Percentiles rank a stretch among this genome's conserved stretches.
Evolutionary conservation across 2,888 invertebrate species (phyloP).

Genomic region (Clivina fossor): DNA sequence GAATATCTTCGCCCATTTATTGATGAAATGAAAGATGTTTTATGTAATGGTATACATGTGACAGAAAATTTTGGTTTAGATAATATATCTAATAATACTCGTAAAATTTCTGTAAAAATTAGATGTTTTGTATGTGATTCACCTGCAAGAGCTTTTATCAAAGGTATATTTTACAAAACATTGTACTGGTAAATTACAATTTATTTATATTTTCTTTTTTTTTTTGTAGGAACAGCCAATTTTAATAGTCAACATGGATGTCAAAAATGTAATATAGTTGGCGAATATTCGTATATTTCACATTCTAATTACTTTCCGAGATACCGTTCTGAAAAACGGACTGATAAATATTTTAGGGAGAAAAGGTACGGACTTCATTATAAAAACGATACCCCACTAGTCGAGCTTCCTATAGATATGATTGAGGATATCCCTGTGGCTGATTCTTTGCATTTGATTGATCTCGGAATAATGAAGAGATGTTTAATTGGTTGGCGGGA

Average conservation of each 20-base stretch:
- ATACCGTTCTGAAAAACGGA: slow-evolving; percentile 34
- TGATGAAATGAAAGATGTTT: slow-evolving; percentile 34
- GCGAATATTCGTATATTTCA: slow-evolving; percentile 38
- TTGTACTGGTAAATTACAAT: slow-evolving; percentile 4
- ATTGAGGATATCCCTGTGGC: slow-evolving; percentile 40
- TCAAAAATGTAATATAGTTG: slow-evolving; percentile 37
- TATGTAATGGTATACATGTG: slow-evolving; percentile 29
- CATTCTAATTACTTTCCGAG: slow-evolving; percentile 37
- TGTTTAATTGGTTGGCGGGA: slow-evolving; percentile 38
- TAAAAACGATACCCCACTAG: slow-evolving; percentile 36
- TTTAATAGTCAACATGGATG: slow-evolving; percentile 39
- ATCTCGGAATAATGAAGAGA: slow-evolving; percentile 36
- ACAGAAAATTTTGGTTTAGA: slow-evolving; percentile 2
- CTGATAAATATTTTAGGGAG: slow-evolving; percentile 37
- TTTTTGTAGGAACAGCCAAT: slow-evolving; percentile 36
- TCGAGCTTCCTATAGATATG: slow-evolving; percentile 40
- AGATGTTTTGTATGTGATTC: slow-evolving; percentile 38
- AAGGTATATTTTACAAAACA: slow-evolving; percentile 35
- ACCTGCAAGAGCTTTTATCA: slow-evolving; percentile 39
- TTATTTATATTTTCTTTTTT: slow-evolving; percentile 16
- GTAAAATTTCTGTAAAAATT: slow-evolving; percentile 30
- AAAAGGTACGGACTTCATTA: slow-evolving; percentile 37
- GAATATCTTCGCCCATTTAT: slow-evolving; percentile 35
- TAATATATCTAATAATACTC: no score
- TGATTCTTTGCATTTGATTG: slow-evolving; percentile 40